Conservation (phyloP, 1,140 invertebrate species). For the Caenorhabditis inopinata region DNA sequence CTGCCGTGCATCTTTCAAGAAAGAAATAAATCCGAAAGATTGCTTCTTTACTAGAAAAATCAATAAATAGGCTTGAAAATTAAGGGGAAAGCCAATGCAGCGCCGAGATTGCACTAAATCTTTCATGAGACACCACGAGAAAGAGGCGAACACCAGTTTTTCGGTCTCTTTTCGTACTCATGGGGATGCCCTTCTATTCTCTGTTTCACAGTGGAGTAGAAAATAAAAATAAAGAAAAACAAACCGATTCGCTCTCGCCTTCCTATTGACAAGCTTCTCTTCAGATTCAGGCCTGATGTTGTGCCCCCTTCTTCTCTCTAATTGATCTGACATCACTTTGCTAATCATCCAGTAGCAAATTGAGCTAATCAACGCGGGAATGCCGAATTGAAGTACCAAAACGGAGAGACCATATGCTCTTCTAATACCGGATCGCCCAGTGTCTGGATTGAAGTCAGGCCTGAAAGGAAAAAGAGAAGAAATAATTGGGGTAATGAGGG, state of each 20-base stretch:
- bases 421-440: constrained; percentile 51
- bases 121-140: too few relatives aligned
- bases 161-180: too few relatives aligned
- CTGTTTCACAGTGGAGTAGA: too few relatives aligned
- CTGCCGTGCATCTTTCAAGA: too few relatives aligned
- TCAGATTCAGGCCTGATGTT: constrained; percentile 61
- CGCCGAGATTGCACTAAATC: too few relatives aligned
- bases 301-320: constrained; percentile 58
- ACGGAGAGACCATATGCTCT: constrained; percentile 60
- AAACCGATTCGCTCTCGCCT: constrained; percentile 57
- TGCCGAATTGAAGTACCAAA: constrained; percentile 60
- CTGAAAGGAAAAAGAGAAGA: constrained; percentile 41
- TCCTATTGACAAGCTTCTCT: constrained; percentile 56
- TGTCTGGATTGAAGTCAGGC: constrained; percentile 55
- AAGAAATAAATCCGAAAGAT: too few relatives aligned
- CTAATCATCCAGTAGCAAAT: constrained; percentile 61
- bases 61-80: too few relatives aligned
- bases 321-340: constrained; percentile 54
- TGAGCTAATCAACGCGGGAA: constrained; percentile 61
- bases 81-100: too few relatives aligned
- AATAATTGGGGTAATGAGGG: constrained; percentile 22
- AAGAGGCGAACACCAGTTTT: too few relatives aligned
- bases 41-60: too few relatives aligned
- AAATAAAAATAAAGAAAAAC: neutral
- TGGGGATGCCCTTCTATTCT: too few relatives aligned